These are phyloP conservation scores for Apus apus DNA, from an alignment of 2,113 vertebrate genomes.

Conservation along the genomic window DNA sequence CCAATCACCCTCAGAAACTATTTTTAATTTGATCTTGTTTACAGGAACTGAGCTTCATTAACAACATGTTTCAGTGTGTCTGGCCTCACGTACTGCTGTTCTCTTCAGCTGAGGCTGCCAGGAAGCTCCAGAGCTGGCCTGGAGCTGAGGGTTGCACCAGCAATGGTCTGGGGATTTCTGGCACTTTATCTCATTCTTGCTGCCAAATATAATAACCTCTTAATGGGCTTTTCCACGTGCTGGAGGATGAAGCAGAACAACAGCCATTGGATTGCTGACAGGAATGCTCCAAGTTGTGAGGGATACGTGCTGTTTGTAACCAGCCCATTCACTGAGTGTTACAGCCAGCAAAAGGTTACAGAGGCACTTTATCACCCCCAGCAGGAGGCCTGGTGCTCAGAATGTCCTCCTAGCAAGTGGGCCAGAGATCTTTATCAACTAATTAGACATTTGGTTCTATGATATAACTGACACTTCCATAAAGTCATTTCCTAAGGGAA, in stretches of 20 bases:
- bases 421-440: conserved; percentile 5
- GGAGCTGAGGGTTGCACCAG: not conserved
- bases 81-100: conserved; percentile 49
- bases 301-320: conserved; percentile 5
- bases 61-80: conserved; percentile 4
- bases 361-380: not conserved
- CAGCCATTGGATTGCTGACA: not conserved
- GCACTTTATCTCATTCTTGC: not conserved
- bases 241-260: not conserved
- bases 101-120: not conserved
- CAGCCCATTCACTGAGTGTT: not conserved
- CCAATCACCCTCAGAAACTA: not conserved
- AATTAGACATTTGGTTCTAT: not conserved
- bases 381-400: not conserved
- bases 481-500: not conserved
- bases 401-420: not conserved
- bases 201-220: conserved; percentile 42
- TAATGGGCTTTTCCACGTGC: conserved; percentile 40
- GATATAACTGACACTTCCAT: not conserved
- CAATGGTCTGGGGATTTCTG: not conserved
- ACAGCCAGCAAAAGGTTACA: not conserved
- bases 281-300: not conserved
- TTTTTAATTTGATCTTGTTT: conserved; percentile 41
- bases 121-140: not conserved
- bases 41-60: conserved; percentile 54